Conservation (phyloP, 2,113 vertebrate genomes). For the Ophthalmolycus amberensis region DNA sequence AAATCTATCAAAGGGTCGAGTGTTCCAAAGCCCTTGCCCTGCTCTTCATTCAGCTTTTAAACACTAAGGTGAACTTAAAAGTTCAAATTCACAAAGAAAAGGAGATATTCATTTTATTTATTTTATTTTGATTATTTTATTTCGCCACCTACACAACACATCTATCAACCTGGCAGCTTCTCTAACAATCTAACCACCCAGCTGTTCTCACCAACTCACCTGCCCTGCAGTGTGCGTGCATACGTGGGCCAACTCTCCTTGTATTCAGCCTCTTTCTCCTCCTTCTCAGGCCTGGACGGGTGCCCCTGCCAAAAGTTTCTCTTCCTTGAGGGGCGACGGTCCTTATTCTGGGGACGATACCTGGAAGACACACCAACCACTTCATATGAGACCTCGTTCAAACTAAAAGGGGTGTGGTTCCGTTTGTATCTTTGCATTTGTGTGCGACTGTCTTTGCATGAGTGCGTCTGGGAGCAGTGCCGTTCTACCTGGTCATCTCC, state of each 20-base stretch:
- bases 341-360: constrained; percentile 86
- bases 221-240: constrained; percentile 84
- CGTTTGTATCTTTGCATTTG: background rate
- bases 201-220: constrained; percentile 74
- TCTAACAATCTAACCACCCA: background rate
- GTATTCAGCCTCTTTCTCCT: constrained; percentile 92
- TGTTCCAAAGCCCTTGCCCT: background rate
- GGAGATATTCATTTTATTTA: background rate
- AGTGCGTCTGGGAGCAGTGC: background rate
- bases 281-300: constrained; percentile 88
- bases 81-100: constrained; percentile 18
- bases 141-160: constrained; percentile 17
- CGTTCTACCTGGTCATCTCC: constrained; percentile 90
- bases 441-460: background rate
- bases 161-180: constrained; percentile 21
- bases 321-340: constrained; percentile 85
- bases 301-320: constrained; percentile 91
- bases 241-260: constrained; percentile 91
- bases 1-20: background rate
- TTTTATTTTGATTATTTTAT: background rate
- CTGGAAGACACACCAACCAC: constrained; percentile 64
- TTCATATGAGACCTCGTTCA: background rate
- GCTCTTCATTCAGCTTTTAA: background rate
- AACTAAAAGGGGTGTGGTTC: background rate
- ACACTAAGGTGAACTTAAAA: background rate